Evolutionary conservation across 2,797 vertebrate genomes (phyloP), one percentile per base, ranked within the genome.

Genomic region (Pseudopleuronectes americanus): DNA sequence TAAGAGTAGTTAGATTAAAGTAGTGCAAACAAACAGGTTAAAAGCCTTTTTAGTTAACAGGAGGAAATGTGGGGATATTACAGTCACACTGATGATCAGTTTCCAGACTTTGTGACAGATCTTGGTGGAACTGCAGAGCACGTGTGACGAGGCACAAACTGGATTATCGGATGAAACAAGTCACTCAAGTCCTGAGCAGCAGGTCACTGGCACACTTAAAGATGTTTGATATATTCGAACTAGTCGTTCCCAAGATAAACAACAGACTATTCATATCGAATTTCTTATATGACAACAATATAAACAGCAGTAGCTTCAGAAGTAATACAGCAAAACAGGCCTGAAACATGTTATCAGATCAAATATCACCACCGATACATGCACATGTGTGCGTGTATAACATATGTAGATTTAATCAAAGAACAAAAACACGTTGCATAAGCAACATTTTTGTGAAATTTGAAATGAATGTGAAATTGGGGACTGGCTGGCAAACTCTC

Each of bases 141-240:
- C 3, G 36, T 36, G 36, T 38, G 36, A 12, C 12, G 36, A 13
- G 36, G 36, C 36, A 33, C 8, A 13, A 13, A 13, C 36, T 38
- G 36, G 12, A 38, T 13, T 10, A 38, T 12, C 12, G 3, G 36
- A 38, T 13, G 36, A 38, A 13, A 13, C 36, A 4, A 38, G 23
- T 14, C 10, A 13, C n/a, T n/a, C 51, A 52, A 8, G 22, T 23
- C 16, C 41, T 2, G 41, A 43, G 41, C 41, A 43, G 41, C 14
- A 17, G 22, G 22, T 23, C 31, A 8, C 61, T 1, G 45, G 48
- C 63, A 51, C 57, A 21, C 65, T 62, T 47, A 60, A 48, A 45
- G 24, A 57, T 9, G 49, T 31, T 41, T 49, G 51, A 77, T 38
- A 26, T 52, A 36, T 63, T 38, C 65, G 76, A 68, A 70, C 21